phyloP scores from a whole-genome alignment of 35 echinoderm and acorn worm genomes.

The Hemicentrotus pulcherrimus region DNA sequence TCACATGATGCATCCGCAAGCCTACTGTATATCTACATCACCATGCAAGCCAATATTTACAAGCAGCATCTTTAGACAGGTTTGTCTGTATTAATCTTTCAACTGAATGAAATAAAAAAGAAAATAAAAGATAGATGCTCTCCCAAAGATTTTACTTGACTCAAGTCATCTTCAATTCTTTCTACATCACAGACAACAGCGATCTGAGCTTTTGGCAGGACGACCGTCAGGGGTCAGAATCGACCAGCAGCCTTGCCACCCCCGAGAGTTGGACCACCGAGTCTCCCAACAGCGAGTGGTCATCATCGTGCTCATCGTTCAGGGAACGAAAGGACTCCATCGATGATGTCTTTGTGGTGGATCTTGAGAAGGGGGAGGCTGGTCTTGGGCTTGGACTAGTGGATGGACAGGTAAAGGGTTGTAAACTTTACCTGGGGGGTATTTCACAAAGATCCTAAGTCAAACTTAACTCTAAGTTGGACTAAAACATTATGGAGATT shows the following conservation, averaged over 20 bases:
- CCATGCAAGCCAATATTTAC: too few relatives aligned
- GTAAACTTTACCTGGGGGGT: neutral
- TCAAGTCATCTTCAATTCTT: neutral
- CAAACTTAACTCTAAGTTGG: too few relatives aligned
- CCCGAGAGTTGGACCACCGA: slow-evolving; percentile 39
- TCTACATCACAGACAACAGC: slow-evolving; percentile 26
- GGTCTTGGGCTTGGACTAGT: slow-evolving; percentile 85
- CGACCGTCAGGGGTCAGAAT: neutral
- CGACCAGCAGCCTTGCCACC: slow-evolving; percentile 22
- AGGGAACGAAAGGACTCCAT: slow-evolving; percentile 47
- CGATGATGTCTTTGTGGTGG: slow-evolving; percentile 93
- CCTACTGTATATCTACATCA: too few relatives aligned
- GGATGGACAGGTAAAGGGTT: slow-evolving; percentile 81
- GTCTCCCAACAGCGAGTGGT: slow-evolving; percentile 10
- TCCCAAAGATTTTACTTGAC: neutral
- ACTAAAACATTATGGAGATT: too few relatives aligned
- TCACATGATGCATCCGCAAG: too few relatives aligned
- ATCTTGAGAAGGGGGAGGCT: slow-evolving; percentile 70
- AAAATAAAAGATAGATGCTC: neutral
- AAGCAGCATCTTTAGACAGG: too few relatives aligned
- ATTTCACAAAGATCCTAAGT: too few relatives aligned
- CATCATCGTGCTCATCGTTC: slow-evolving; percentile 19
- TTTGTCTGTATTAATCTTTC: too few relatives aligned
- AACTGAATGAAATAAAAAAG: too few relatives aligned
- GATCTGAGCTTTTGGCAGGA: slow-evolving; percentile 30